Conservation (phyloP, 2,888 invertebrate genomes). For the Portevinia maculata region DNA sequence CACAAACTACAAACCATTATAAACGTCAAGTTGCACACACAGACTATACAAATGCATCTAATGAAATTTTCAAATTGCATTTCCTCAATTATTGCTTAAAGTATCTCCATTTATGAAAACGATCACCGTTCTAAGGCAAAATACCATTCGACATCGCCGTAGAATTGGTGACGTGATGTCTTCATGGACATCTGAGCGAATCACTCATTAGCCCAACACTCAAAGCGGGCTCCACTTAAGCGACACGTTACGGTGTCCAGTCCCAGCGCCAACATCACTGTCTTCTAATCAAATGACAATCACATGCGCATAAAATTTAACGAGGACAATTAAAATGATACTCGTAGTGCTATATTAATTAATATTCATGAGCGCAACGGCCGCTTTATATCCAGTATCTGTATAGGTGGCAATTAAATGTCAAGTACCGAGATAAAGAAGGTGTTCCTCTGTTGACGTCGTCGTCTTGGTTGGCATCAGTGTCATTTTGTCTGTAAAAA, state of each 20-base stretch:
- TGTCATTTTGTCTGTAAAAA: no score
- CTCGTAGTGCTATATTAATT: slow-evolving; percentile 63
- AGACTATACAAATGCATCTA: no score
- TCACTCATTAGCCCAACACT: slow-evolving; percentile 40
- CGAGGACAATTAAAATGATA: slow-evolving; percentile 62
- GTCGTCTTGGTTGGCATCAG: neutral
- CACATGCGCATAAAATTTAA: slow-evolving; percentile 69
- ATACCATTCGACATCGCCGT: slow-evolving; percentile 20
- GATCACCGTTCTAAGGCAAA: neutral
- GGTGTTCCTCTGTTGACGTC: slow-evolving; percentile 5
- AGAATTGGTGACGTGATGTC: slow-evolving; percentile 16
- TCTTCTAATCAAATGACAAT: slow-evolving; percentile 54
- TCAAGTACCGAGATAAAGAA: slow-evolving; percentile 16
- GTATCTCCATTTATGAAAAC: no score
- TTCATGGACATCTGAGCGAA: slow-evolving; percentile 39
- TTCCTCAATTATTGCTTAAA: no score
- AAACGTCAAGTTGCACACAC: no score
- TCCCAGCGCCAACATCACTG: neutral
- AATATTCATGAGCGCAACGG: slow-evolving; percentile 55
- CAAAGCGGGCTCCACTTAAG: slow-evolving; percentile 4
- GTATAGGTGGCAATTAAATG: slow-evolving; percentile 36
- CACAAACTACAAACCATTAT: no score
- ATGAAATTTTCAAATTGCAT: no score
- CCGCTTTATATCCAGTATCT: slow-evolving; percentile 28
- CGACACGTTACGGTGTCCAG: slow-evolving; percentile 3